Conservation (phyloP, 2,888 invertebrate species). For the Eupeodes latifasciatus region DNA sequence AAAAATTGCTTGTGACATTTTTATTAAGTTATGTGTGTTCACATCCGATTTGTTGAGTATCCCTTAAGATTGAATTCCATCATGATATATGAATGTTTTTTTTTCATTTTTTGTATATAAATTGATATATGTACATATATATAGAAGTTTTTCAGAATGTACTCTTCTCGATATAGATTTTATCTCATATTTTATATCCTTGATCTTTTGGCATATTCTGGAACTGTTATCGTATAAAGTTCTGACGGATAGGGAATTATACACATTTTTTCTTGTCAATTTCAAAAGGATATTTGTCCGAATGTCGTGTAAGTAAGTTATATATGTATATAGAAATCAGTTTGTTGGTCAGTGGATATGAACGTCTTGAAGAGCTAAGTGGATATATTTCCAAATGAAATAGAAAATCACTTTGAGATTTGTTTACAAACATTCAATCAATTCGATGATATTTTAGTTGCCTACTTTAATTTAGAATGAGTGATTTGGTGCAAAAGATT, state of each 20-base stretch:
- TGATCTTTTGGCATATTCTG: not conserved
- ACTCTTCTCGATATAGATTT: not conserved
- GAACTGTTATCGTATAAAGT: not conserved
- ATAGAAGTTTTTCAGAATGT: not conserved
- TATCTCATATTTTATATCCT: not conserved
- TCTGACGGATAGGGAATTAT: slow-evolving; percentile 28
- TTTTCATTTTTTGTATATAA: not conserved
- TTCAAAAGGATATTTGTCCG: not conserved
- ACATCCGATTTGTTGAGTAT: slow-evolving; percentile 27
- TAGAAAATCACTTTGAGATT: slow-evolving; percentile 31
- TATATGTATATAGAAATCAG: not conserved
- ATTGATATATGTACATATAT: not conserved
- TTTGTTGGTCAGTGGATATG: slow-evolving; percentile 9
- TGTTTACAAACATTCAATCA: slow-evolving; percentile 26
- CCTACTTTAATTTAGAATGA: slow-evolving; percentile 21
- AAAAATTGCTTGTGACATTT: slow-evolving; percentile 39
- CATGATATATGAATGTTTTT: not conserved
- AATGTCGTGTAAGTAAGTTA: not conserved
- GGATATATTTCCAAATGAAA: slow-evolving; percentile 26
- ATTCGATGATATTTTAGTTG: slow-evolving; percentile 13
- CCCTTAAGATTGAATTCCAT: slow-evolving; percentile 18
- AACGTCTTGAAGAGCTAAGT: no score
- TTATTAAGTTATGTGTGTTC: slow-evolving; percentile 32
- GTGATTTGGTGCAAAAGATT: slow-evolving; percentile 8
- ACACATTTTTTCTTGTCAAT: slow-evolving; percentile 5